These are phyloP conservation scores for Dascillus cervinus DNA, from an alignment of 2,888 invertebrate genomes.

Conservation along the genomic window DNA sequence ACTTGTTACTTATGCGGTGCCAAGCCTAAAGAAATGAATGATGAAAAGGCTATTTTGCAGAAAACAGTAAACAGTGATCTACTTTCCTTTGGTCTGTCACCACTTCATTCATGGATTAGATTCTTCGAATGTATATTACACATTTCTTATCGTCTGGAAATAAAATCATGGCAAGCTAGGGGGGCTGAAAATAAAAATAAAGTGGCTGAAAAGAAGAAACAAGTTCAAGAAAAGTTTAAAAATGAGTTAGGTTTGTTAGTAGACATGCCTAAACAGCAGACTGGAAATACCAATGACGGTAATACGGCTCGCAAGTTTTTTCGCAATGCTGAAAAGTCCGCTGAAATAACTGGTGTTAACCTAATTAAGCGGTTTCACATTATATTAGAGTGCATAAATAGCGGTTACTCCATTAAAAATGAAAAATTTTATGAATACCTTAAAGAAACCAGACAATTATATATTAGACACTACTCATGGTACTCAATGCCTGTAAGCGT, in stretches of 20 bases:
- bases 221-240: slow-evolving; percentile 12
- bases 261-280: slow-evolving; percentile 15
- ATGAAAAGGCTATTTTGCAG: too few species aligned
- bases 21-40: too few species aligned
- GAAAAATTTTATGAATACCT: too few species aligned
- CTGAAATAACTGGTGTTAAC: slow-evolving; percentile 6
- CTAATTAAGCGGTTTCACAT: slow-evolving; percentile 6
- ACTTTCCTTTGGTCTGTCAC: slow-evolving; percentile 23
- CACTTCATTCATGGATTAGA: slow-evolving; percentile 28
- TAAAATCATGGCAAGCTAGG: slow-evolving; percentile 29
- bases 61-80: too few species aligned
- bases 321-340: slow-evolving; percentile 20
- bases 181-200: slow-evolving; percentile 13
- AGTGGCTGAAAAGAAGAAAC: too few species aligned
- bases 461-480: slow-evolving; percentile 17
- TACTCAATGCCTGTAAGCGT: slow-evolving; percentile 20
- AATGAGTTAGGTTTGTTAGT: slow-evolving; percentile 17
- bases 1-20: too few species aligned
- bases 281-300: slow-evolving; percentile 18
- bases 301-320: slow-evolving; percentile 15
- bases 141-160: slow-evolving; percentile 25
- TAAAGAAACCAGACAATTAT: too few species aligned
- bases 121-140: slow-evolving; percentile 29
- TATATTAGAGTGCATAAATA: slow-evolving; percentile 5
- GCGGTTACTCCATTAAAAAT: too few species aligned